These are phyloP conservation scores for Picus viridis DNA, from an alignment of 2,797 vertebrate genomes.

Conservation along the genomic window DNA sequence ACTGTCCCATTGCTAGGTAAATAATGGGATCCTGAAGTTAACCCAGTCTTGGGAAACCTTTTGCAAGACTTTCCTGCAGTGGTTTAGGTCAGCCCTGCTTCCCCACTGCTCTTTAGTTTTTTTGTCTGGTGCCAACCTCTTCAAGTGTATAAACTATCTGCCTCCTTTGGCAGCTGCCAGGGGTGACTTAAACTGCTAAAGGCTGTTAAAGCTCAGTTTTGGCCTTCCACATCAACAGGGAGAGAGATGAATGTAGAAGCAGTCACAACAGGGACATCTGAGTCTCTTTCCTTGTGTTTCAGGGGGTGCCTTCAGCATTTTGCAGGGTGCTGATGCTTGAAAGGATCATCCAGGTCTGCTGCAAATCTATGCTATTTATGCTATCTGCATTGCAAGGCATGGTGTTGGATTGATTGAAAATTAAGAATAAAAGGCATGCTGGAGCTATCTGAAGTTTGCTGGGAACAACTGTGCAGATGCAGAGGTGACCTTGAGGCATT, in stretches of 20 bases:
- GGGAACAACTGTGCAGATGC: not conserved
- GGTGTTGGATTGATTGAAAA: not conserved
- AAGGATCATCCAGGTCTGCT: not conserved
- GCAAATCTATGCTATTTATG: not conserved
- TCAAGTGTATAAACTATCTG: conserved; percentile 76
- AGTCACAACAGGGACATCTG: not conserved
- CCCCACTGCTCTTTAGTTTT: not conserved
- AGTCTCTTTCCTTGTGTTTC: not conserved
- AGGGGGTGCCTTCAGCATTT: not conserved
- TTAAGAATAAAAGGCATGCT: not conserved
- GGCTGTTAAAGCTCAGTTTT: conserved; percentile 60
- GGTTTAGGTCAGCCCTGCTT: conserved; percentile 34
- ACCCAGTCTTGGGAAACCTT: conserved; percentile 19
- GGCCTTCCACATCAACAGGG: not conserved
- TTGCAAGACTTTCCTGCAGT: conserved; percentile 23
- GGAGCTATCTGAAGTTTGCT: not conserved
- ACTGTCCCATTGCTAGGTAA: not conserved
- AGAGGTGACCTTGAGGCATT: not conserved
- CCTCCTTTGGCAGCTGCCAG: conserved; percentile 73
- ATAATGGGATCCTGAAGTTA: not conserved
- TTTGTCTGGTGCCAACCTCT: conserved; percentile 52
- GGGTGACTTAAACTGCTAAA: conserved; percentile 48
- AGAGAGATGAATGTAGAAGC: conserved; percentile 34
- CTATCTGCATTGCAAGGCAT: not conserved
- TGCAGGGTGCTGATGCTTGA: not conserved